Evolutionary conservation across 2,888 invertebrate genomes (phyloP), one percentile per base, ranked within the genome.

Genomic region (Parelbella ahira): DNA sequence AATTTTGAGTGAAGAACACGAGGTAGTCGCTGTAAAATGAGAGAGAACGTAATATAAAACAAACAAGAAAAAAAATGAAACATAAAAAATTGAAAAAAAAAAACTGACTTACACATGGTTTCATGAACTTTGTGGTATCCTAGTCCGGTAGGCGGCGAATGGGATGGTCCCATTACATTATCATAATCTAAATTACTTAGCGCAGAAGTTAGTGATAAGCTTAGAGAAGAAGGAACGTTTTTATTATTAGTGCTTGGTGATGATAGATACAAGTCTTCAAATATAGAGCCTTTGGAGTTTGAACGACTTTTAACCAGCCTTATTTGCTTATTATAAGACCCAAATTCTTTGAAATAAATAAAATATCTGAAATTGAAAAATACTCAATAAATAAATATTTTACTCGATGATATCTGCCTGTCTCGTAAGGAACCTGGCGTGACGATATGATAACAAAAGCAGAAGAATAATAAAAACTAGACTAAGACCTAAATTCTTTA

Each of bases 341-440:
- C 88, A 46, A 90, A 80, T 57, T 90, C 90, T 63, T 87, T 87
- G 58, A 89, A 90, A 58, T 78, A 90, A 51, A 73, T 69, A 57
- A 83, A 86, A 60, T 90, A 90, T 65, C 90, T 90, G 73, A 43
- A 86, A 73, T 25, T 9, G 33, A 36, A 47, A 43, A 12, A 33
- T n/a, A 36, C 8, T 2, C 9, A 5, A 2, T 8, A 33, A 25
- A 18, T 11, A 15, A 9, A 11, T 5, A 2, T 11, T n/a, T n/a
- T n/a, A n/a, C n/a, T n/a, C n/a, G n/a, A n/a, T n/a, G n/a, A n/a
- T n/a, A n/a, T n/a, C n/a, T n/a, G n/a, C n/a, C n/a, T n/a, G n/a
- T n/a, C n/a, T n/a, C n/a, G n/a, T n/a, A n/a, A n/a, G n/a, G n/a
- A n/a, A n/a, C n/a, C n/a, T n/a, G n/a, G n/a, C n/a, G n/a, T n/a